These are phyloP conservation scores for Phortica magna DNA, from an alignment of 2,888 invertebrate species.

Conservation along the genomic window DNA sequence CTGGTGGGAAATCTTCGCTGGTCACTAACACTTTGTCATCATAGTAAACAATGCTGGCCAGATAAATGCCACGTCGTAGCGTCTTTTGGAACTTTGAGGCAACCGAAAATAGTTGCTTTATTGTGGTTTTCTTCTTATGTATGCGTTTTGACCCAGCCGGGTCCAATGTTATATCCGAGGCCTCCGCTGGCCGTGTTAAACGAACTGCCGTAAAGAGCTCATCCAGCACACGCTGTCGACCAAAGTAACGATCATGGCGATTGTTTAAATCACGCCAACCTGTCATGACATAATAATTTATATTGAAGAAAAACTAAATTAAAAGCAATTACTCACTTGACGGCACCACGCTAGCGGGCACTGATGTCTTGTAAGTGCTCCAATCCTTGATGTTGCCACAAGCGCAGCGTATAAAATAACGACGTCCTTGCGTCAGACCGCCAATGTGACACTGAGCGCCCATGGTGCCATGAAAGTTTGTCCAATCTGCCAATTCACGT, in stretches of 20 bases:
- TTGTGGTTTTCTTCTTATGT: constrained; percentile 91
- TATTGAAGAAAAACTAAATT: constrained; percentile 54
- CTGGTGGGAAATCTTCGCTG: constrained; percentile 97
- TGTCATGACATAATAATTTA: constrained; percentile 65
- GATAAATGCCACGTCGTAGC: constrained; percentile 92
- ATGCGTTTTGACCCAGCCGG: constrained; percentile 83
- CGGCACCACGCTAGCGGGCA: constrained; percentile 91
- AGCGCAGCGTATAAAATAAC: constrained; percentile 94
- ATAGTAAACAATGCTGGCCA: constrained; percentile 95
- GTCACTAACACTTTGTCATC: constrained; percentile 98
- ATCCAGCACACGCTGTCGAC: constrained; percentile 85
- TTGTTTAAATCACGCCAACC: constrained; percentile 92
- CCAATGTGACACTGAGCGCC: constrained; percentile 80
- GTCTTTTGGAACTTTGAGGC: constrained; percentile 98
- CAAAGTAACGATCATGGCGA: constrained; percentile 83
- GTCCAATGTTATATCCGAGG: constrained; percentile 84
- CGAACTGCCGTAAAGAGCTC: constrained; percentile 86
- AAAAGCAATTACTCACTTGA: constrained; percentile 84
- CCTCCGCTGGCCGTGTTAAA: constrained; percentile 80
- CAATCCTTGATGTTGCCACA: constrained; percentile 96
- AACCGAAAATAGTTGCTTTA: constrained; percentile 96
- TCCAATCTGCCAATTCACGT: constrained; percentile 84
- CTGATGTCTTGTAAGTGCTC: constrained; percentile 87
- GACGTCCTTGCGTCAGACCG: constrained; percentile 90
- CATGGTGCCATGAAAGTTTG: constrained; percentile 77